Evolutionary conservation across 35 echinoderm and acorn worm genomes (phyloP), one percentile per base, ranked within the genome.

Genomic region (Apostichopus californicus): DNA sequence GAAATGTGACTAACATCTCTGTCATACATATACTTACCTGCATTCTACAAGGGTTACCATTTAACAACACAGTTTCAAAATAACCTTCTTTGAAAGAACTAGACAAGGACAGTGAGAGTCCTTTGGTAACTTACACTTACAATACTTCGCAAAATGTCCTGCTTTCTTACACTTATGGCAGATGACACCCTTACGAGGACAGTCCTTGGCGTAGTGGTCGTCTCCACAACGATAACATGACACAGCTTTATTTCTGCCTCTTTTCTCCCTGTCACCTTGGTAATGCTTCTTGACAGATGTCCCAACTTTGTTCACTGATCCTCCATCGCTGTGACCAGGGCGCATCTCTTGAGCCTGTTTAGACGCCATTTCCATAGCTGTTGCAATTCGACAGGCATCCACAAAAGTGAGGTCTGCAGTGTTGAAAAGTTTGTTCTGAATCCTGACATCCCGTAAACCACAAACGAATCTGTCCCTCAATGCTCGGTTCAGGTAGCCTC

Each of bases 391-490:
- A n/a, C n/a, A n/a, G n/a, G n/a, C n/a, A n/a, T n/a, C n/a, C n/a
- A n/a, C n/a, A n/a, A n/a, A n/a, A n/a, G n/a, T n/a, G 26, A 28
- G 26, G 26, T 28, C 26, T 28, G 26, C 26, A 28, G 86, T 92
- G 12, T 92, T 73, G 1, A 95, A 91, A 11, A 95, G 86, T 9
- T 92, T 64, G 55, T 92, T 95, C 25, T 79, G 83, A 26, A 95
- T 93, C 22, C 57, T 80, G 24, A 81, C 78, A 24, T 81, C 79
- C 34, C 73, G 8, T 5, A 93, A n/a, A 60, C 94, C 91, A 90
- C 94, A 95, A 1, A 95, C 91, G 9, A 95, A 57, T 20, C 94
- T 14, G 72, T 93, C 86, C 34, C 94, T 34, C 13, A 95, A 57
- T 24, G 90, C 90, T 57, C 92, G 46, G 12, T 93, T 61, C 12